A percentile compares a stretch with the other conserved stretches of the same genome.
Conservation (phyloP, 2,113 vertebrate species). For the Albula glossodonta region DNA sequence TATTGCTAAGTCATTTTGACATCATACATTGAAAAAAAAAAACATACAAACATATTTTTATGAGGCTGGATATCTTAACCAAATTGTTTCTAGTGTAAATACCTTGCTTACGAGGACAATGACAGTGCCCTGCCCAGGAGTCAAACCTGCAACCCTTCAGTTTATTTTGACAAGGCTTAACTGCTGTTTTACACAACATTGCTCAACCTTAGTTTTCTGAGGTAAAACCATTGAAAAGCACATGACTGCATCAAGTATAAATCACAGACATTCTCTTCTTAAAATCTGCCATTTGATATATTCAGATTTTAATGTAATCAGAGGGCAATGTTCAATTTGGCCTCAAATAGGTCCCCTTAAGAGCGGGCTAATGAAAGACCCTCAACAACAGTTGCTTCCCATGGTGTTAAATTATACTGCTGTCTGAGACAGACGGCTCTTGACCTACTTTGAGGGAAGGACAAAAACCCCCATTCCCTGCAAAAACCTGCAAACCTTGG, state of each 20-base stretch:
- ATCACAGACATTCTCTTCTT: not conserved
- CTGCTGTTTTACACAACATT: too few relatives aligned
- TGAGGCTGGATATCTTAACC: too few relatives aligned
- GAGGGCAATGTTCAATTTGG: not conserved
- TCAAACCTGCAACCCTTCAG: too few relatives aligned
- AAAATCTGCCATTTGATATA: not conserved
- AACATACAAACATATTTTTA: too few relatives aligned
- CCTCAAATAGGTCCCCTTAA: conserved; percentile 2
- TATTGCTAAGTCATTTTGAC: not conserved
- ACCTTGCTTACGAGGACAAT: too few relatives aligned
- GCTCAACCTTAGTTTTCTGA: too few relatives aligned
- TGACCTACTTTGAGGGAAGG: conserved; percentile 20
- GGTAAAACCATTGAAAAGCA: not conserved
- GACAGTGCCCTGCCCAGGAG: too few relatives aligned
- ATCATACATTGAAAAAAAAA: too few relatives aligned
- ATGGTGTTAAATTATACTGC: conserved; percentile 19
- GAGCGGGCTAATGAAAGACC: conserved; percentile 24
- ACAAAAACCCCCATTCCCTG: conserved; percentile 41
- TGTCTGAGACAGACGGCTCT: conserved; percentile 11
- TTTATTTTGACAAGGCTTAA: too few relatives aligned
- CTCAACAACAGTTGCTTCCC: conserved; percentile 7
- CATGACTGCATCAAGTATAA: not conserved
- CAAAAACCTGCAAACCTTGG: conserved; percentile 35
- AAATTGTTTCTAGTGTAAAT: too few relatives aligned
- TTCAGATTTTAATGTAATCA: not conserved